These are phyloP conservation scores for Corapipo altera DNA, from an alignment of 2,113 vertebrate genomes.

Conservation along the genomic window DNA sequence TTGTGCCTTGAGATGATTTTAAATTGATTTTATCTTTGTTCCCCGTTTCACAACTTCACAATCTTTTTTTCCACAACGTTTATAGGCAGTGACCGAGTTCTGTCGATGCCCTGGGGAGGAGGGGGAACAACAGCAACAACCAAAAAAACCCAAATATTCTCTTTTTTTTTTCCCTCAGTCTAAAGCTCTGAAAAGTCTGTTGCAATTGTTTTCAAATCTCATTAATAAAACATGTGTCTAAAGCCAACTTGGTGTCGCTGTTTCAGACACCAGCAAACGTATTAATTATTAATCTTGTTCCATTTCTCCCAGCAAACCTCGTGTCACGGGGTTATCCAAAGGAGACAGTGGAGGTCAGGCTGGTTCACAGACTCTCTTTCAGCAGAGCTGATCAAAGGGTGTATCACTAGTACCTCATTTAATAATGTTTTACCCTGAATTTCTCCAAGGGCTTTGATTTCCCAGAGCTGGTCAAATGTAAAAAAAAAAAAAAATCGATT, in stretches of 20 bases:
- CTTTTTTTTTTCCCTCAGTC: neutral
- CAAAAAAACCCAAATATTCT: neutral
- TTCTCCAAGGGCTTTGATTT: neutral
- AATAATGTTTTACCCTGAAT: neutral
- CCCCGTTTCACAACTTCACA: neutral
- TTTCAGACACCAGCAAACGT: slow-evolving; percentile 5
- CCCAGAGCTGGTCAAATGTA: neutral
- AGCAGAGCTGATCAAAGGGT: neutral
- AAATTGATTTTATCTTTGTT: neutral
- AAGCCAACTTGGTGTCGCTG: slow-evolving; percentile 20
- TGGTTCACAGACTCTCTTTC: neutral
- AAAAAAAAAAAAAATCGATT: neutral
- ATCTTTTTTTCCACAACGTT: neutral
- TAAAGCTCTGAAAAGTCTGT: neutral
- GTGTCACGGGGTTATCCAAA: slow-evolving; percentile 40
- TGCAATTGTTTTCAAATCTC: slow-evolving; percentile 52
- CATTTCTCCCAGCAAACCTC: slow-evolving; percentile 41
- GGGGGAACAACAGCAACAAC: neutral
- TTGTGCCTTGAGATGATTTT: neutral
- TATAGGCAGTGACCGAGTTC: neutral
- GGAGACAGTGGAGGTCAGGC: slow-evolving; percentile 18
- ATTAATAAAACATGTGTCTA: slow-evolving; percentile 53
- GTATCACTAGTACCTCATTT: neutral
- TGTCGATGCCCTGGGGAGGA: neutral
- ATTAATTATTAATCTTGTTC: slow-evolving; percentile 59